phyloP scores from a whole-genome alignment of 2,113 vertebrate species.

The Lepus americanus region DNA sequence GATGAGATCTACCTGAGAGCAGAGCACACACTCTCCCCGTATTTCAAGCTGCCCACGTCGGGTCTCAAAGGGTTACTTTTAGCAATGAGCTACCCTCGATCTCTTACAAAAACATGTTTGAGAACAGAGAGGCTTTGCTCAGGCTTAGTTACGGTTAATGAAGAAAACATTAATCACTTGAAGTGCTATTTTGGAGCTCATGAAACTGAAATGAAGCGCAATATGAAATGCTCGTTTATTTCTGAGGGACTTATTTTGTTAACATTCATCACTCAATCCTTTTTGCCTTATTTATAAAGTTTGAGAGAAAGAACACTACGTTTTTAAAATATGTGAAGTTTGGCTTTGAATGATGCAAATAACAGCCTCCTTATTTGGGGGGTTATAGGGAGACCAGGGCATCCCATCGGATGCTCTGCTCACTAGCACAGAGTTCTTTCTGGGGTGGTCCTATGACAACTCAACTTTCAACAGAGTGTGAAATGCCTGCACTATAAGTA shows the following conservation, averaged over 20 bases:
- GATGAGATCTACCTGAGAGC: fast-evolving
- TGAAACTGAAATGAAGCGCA: slow-evolving; percentile 86
- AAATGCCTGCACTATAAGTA: neutral
- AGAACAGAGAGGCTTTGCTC: slow-evolving; percentile 73
- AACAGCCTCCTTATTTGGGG: neutral
- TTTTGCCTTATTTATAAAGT: slow-evolving; percentile 62
- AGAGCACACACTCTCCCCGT: fast-evolving
- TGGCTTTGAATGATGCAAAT: neutral
- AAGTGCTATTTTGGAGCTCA: slow-evolving; percentile 85
- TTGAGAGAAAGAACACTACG: neutral
- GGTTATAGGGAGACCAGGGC: neutral
- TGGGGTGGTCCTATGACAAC: no score
- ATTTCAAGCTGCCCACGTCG: neutral
- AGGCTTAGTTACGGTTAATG: slow-evolving; percentile 85
- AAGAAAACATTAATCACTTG: slow-evolving; percentile 88
- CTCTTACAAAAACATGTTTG: neutral
- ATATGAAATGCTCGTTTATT: slow-evolving; percentile 87
- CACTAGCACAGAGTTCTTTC: neutral
- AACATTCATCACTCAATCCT: slow-evolving; percentile 81
- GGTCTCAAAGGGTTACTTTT: slow-evolving; percentile 60
- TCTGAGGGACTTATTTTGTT: slow-evolving; percentile 86
- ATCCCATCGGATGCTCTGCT: fast-evolving
- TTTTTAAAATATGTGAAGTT: slow-evolving; percentile 30
- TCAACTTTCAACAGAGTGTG: neutral
- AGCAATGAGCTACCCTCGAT: neutral